Evolutionary conservation across 2,113 vertebrate species (phyloP).

Genomic region (Tetrao urogallus): DNA sequence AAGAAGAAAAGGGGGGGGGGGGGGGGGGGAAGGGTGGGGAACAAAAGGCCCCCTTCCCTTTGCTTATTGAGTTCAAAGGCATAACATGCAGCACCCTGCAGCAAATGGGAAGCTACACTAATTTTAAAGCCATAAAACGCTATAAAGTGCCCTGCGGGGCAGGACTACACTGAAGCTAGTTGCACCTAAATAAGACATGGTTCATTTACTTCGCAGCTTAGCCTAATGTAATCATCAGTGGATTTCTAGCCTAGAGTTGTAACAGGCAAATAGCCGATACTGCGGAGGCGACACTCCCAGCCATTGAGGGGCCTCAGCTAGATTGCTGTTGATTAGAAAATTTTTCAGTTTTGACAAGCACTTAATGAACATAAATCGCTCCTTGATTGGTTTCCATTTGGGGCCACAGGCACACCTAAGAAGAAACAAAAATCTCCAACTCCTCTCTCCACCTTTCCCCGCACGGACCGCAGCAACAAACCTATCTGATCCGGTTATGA

Average conservation of each 20-base stretch:
- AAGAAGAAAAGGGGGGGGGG: conserved; percentile 1
- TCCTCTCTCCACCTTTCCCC: neutral
- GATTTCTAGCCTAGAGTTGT: conserved; percentile 85
- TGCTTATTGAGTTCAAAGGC: conserved; percentile 89
- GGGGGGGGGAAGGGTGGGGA: neutral
- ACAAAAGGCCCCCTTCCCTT: conserved; percentile 81
- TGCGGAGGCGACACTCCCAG: conserved; percentile 79
- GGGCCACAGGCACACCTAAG: conserved; percentile 82
- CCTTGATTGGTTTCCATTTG: conserved; percentile 82
- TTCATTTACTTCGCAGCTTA: conserved; percentile 90
- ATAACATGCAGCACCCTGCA: conserved; percentile 84
- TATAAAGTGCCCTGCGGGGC: conserved; percentile 85
- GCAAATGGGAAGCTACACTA: conserved; percentile 85
- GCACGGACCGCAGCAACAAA: neutral
- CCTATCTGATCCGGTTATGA: neutral
- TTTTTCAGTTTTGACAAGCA: conserved; percentile 90
- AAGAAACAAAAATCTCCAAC: conserved; percentile 28
- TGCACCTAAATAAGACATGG: conserved; percentile 89
- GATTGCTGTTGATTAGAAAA: conserved; percentile 86
- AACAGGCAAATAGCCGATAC: conserved; percentile 79
- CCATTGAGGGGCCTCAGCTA: conserved; percentile 77
- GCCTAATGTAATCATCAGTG: conserved; percentile 88
- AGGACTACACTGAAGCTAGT: conserved; percentile 81
- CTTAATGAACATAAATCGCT: conserved; percentile 88
- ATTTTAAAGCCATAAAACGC: conserved; percentile 89